These are phyloP conservation scores for Melozone crissalis DNA, from an alignment of 2,113 vertebrate species.

Conservation along the genomic window DNA sequence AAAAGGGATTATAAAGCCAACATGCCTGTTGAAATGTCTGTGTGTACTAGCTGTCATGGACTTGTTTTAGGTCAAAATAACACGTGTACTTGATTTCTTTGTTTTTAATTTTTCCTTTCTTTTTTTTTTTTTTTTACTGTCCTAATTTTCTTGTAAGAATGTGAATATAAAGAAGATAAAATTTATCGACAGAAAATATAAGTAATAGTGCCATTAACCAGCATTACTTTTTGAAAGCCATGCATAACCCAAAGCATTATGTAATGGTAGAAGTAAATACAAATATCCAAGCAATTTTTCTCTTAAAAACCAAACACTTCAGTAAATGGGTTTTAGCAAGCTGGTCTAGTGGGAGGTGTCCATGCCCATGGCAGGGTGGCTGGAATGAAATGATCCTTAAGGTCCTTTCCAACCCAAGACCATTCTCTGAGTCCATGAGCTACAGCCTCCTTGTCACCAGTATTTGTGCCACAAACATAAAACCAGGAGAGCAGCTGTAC, in stretches of 20 bases:
- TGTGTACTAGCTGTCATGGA: constrained; percentile 56
- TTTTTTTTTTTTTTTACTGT: background rate
- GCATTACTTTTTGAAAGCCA: background rate
- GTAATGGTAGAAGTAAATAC: background rate
- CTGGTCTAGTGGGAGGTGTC: background rate
- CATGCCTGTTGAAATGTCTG: constrained; percentile 60
- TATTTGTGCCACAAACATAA: background rate
- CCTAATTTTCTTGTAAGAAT: background rate
- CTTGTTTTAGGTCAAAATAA: constrained; percentile 52
- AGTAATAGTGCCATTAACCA: background rate
- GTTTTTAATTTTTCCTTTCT: background rate
- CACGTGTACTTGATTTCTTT: background rate
- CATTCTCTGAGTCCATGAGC: background rate
- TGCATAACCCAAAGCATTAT: background rate
- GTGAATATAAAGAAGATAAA: background rate
- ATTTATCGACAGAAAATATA: background rate
- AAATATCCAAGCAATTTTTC: background rate
- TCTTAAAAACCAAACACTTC: background rate
- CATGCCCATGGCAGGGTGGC: background rate
- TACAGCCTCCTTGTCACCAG: background rate
- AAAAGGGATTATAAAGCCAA: constrained; percentile 44
- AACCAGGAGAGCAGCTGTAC: background rate
- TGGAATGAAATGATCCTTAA: background rate
- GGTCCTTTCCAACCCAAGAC: background rate
- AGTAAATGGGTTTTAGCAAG: background rate